These are phyloP conservation scores for Caenorhabditis zanzibari DNA, from an alignment of 2,888 invertebrate genomes.

Conservation along the genomic window DNA sequence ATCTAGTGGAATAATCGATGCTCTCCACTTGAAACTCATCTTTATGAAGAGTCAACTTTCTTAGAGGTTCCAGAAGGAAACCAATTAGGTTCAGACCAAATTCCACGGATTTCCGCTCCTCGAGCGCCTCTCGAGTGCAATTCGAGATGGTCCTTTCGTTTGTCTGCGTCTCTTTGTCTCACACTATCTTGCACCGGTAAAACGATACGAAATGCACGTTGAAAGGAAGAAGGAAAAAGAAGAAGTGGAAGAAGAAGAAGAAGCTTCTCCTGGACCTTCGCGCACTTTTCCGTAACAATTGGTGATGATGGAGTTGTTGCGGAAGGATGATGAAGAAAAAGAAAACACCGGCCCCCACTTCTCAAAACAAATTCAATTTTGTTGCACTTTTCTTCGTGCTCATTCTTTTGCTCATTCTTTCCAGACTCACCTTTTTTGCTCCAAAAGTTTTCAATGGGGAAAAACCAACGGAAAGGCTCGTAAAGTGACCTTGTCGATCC, in stretches of 20 bases:
- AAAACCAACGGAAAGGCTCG: constrained; percentile 32
- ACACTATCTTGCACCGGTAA: constrained; percentile 43
- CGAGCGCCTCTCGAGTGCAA: constrained; percentile 61
- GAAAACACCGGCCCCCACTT: constrained; percentile 16
- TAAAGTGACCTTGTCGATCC: constrained; percentile 52
- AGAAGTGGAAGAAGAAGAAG: constrained; percentile 47
- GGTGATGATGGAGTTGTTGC: constrained; percentile 56
- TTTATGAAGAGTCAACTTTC: constrained; percentile 42
- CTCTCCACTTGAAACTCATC: constrained; percentile 26
- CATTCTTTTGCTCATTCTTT: constrained; percentile 9
- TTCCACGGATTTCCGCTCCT: constrained; percentile 55
- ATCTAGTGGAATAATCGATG: constrained; percentile 19
- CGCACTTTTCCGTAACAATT: constrained; percentile 59
- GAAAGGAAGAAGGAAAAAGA: constrained; percentile 18
- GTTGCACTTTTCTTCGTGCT: constrained; percentile 46
- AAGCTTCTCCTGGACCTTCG: constrained; percentile 35
- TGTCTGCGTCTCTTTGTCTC: constrained; percentile 51
- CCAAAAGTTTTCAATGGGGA: constrained; percentile 24
- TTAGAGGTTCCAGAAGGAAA: constrained; percentile 23
- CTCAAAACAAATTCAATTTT: constrained; percentile 57
- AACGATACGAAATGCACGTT: constrained; percentile 56
- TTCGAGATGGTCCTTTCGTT: constrained; percentile 62
- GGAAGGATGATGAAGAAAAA: constrained; percentile 60
- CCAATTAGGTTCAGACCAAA: constrained; percentile 56
- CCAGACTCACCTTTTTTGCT: constrained; percentile 26